Base-by-base conservation (phyloP, 1,140 invertebrate species). In the Lordiphosa mommai region DNA sequence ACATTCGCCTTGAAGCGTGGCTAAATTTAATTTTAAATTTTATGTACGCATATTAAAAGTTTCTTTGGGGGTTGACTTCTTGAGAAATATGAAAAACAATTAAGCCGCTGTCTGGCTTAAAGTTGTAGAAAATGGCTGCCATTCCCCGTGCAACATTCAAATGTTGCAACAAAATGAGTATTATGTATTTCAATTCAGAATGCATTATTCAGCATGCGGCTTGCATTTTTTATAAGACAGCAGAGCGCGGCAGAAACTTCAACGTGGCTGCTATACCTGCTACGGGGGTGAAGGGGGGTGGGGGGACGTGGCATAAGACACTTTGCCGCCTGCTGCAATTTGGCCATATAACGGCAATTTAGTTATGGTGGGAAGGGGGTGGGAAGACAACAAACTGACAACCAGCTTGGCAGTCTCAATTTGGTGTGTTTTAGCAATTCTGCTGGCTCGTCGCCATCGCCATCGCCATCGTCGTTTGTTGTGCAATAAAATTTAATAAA, bases 1-100 rank as follows among this genome's bases (percentile, higher is more conserved):
- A 17, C 34, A 23, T 16, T 30, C 23, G 34, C 67, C 34, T 41
- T 56, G 60, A 56, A 64, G 59, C 71, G 27, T 32, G 49, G 61
- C 61, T 58, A 76, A 76, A 77, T 77, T 77, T 77, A 77, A 77
- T 77, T 77, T 77, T 79, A 77, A 63, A 77, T 77, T 77, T 77
- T 77, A 77, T 79, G 72, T 67, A 56, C 73, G 72, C 72, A 79
- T 69, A 77, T 77, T 73, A 77, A 77, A 79, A 77, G 72, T 79
- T 77, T 46, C 20, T 23, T 23, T 23, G 20, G 20, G 20, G 20
- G 20, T 23, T 23, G 17, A 32, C 38, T 50, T 20, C 33, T 5
- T 1, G 37, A 52, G 33, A 72, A 79, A 77, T 77, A 77, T 77
- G 72, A 77, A 79, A 79, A 77, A 77, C 72, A 77, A 77, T 77